phyloP scores from a whole-genome alignment of 2,888 invertebrate genomes.

The Polymixis lichenea region DNA sequence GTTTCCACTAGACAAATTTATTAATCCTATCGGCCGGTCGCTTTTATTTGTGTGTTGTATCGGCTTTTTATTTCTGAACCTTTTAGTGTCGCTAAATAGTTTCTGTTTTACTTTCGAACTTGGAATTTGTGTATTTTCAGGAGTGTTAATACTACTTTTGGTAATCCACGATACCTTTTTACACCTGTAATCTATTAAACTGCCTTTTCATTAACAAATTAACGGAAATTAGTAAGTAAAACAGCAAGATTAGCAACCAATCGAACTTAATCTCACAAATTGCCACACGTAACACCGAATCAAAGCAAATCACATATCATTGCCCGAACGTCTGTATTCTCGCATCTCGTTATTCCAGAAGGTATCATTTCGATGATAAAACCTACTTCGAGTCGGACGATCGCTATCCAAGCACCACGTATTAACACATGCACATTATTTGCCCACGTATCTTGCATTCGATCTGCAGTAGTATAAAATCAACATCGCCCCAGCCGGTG shows the following conservation, averaged over 20 bases:
- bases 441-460: constrained; percentile 78
- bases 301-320: constrained; percentile 58
- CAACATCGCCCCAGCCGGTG: constrained; percentile 80
- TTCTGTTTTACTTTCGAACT: constrained; percentile 48
- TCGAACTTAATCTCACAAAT: constrained; percentile 41
- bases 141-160: background rate
- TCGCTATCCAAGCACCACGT: constrained; percentile 65
- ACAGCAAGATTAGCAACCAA: constrained; percentile 40
- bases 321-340: constrained; percentile 55
- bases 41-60: constrained; percentile 78
- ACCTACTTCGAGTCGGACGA: constrained; percentile 56
- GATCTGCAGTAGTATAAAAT: constrained; percentile 78
- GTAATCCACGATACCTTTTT: background rate
- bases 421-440: constrained; percentile 77
- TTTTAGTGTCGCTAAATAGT: constrained; percentile 53
- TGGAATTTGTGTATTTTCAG: background rate
- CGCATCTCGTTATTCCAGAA: constrained; percentile 65
- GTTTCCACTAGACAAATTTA: constrained; percentile 89
- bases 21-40: constrained; percentile 86
- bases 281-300: constrained; percentile 45
- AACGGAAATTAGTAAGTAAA: constrained; percentile 13
- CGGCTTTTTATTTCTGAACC: constrained; percentile 66
- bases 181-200: background rate
- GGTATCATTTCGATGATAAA: constrained; percentile 68
- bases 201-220: constrained; percentile 11